A percentile compares a stretch with the other conserved stretches of the same genome.
Evolutionary conservation across 2,888 invertebrate species (phyloP).

Genomic region (Rotaria magnacalcarata): DNA sequence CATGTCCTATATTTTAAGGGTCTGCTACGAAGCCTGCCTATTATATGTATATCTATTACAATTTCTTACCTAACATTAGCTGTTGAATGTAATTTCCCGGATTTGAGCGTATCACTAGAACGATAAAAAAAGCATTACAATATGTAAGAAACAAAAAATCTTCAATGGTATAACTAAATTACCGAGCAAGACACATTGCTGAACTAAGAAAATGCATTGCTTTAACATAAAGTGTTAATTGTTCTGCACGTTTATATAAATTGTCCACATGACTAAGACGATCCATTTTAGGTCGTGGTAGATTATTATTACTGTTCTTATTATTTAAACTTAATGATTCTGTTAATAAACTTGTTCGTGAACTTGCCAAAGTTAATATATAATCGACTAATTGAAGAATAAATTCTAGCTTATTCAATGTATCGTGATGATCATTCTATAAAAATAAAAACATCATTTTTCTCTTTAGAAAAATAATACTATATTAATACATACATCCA

Average conservation of each 20-base stretch:
- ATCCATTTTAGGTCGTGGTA: slow-evolving; percentile 43
- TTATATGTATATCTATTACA: background rate
- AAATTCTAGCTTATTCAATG: slow-evolving; percentile 90
- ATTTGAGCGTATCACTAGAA: slow-evolving; percentile 73
- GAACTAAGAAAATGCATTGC: slow-evolving; percentile 88
- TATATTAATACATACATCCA: slow-evolving; percentile 36
- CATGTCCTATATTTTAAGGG: no score
- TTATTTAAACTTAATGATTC: slow-evolving; percentile 49
- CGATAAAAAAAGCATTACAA: background rate
- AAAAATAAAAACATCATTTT: slow-evolving; percentile 47
- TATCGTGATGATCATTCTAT: slow-evolving; percentile 88
- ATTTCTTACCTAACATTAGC: slow-evolving; percentile 74
- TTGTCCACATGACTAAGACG: slow-evolving; percentile 44
- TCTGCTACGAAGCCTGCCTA: no score
- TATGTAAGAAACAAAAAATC: no score
- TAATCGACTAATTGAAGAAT: slow-evolving; percentile 90
- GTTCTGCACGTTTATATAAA: slow-evolving; percentile 66
- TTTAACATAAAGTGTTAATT: slow-evolving; percentile 78
- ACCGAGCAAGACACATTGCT: slow-evolving; percentile 65
- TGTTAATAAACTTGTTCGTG: slow-evolving; percentile 59
- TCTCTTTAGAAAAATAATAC: background rate
- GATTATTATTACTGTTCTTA: slow-evolving; percentile 37
- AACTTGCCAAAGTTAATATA: slow-evolving; percentile 71
- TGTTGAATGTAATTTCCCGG: slow-evolving; percentile 80
- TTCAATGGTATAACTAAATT: background rate